Percentiles rank a stretch among this genome's conserved stretches.
Evolutionary conservation across 2,888 invertebrate genomes (phyloP).

Genomic region (Ophion costatus): DNA sequence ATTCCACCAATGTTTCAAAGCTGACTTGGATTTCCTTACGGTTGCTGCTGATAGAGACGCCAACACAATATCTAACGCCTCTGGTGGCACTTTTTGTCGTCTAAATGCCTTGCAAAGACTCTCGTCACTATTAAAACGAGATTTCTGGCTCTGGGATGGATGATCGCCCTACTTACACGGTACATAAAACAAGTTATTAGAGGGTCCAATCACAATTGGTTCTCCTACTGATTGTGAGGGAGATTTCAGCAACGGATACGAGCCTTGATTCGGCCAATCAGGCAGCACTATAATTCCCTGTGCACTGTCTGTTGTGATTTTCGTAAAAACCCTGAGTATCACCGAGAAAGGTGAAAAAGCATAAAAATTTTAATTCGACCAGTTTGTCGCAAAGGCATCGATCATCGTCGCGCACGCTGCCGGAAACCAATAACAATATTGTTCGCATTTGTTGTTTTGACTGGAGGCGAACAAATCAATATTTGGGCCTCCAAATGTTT

Average conservation of each 20-base stretch:
- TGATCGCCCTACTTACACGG: conserved; percentile 66
- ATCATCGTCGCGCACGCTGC: conserved; percentile 7
- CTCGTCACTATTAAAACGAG: conserved; percentile 52
- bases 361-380: conserved; percentile 41
- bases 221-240: conserved; percentile 17
- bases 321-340: conserved; percentile 26
- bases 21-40: conserved; percentile 66
- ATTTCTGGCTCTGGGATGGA: conserved; percentile 63
- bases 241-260: conserved; percentile 46
- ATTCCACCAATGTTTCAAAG: conserved; percentile 67
- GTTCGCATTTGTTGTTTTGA: conserved; percentile 37
- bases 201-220: conserved; percentile 26
- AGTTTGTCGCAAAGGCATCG: conserved; percentile 46
- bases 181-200: conserved; percentile 48
- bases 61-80: conserved; percentile 48
- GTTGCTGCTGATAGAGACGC: conserved; percentile 67
- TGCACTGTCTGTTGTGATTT: not conserved
- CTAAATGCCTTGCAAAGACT: conserved; percentile 68
- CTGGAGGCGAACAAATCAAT: conserved; percentile 48
- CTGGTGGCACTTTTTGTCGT: conserved; percentile 57
- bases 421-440: conserved; percentile 40
- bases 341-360: conserved; percentile 53
- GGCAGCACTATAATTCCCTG: conserved; percentile 53
- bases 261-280: conserved; percentile 57
- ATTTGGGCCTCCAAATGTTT: not conserved